These are phyloP conservation scores for Polyommatus iphigenia DNA, from an alignment of 2,888 invertebrate species.

Conservation along the genomic window DNA sequence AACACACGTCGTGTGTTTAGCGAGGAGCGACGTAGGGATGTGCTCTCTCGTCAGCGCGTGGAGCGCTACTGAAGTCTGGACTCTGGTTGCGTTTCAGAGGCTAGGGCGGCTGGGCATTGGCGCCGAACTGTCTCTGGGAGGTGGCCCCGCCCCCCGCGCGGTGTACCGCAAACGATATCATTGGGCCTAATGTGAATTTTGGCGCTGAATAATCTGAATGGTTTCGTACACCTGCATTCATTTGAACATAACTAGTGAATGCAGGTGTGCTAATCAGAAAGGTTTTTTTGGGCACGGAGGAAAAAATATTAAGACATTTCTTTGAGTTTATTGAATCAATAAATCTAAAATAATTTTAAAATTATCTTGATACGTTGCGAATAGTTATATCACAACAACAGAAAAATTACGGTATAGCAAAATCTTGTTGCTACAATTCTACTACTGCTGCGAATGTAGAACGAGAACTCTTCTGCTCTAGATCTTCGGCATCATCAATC, in stretches of 20 bases:
- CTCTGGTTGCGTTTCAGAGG: neutral
- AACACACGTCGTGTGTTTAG: constrained; percentile 49
- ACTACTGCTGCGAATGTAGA: no score
- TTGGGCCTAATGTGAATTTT: neutral
- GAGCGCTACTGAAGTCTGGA: constrained; percentile 59
- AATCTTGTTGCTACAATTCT: no score
- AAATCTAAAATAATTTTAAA: no score
- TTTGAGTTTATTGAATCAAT: no score
- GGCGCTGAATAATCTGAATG: neutral
- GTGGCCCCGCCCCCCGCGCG: constrained; percentile 35
- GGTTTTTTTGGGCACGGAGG: no score
- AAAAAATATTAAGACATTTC: no score
- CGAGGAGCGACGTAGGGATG: constrained; percentile 38
- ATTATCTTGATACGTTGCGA: no score
- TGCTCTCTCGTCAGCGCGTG: constrained; percentile 49
- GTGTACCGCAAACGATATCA: constrained; percentile 10
- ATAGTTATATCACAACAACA: no score
- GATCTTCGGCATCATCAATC: no score
- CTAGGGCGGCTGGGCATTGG: constrained; percentile 41
- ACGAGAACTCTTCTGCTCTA: no score
- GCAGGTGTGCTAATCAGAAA: no score
- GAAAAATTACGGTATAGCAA: no score
- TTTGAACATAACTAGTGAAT: neutral
- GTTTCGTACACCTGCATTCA: neutral
- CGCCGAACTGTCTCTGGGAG: constrained; percentile 68